Evolutionary conservation across 2,113 vertebrate genomes (phyloP), one percentile per base, ranked within the genome.

Genomic region (Mus musculus): DNA sequence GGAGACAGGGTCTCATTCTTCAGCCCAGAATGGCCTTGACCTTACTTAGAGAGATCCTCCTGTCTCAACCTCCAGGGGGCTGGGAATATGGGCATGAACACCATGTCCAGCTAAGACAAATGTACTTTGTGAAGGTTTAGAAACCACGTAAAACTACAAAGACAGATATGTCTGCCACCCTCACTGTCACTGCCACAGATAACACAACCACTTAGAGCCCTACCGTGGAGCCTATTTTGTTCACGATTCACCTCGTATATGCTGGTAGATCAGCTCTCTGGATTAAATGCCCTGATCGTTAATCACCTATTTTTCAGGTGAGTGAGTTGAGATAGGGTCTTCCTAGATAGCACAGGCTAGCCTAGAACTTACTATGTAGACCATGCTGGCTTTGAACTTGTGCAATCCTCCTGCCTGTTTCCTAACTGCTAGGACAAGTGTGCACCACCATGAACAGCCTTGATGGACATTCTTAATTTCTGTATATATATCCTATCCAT

Each of bases 101-200:
- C 42, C 73, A 76, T 76, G 42, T 46, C 39, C 39, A 26, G 24
- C 73, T 52, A 78, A 96, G 82, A 72, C 69, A n/a, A 61, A 12
- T 75, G 1, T 88, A 36, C n/a, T 69, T 93, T 69, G 72, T 39
- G 4, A 93, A 97, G 85, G 46, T 49, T 90, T 93, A 93, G 76
- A 72, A 76, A 84, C 14, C 69, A 0, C 6, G 11, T 88, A 71
- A 88, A 94, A 89, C 81, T 71, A 61, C 77, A 33, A 93, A 78
- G 12, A n/a, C n/a, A n/a, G n/a, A 52, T 16, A 52, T 52, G 28
- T 33, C 14, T 28, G 2, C 30, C 49, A 52, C 17, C 28, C 28
- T 77, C 42, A 24, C 72, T 76, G 42, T 78, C 46, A 54, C 52
- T 54, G 52, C 52, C 52, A 8, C 9, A 1, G 52, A 11, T 52